phyloP scores from a whole-genome alignment of 2,888 invertebrate species.

The Aethes cnicana region DNA sequence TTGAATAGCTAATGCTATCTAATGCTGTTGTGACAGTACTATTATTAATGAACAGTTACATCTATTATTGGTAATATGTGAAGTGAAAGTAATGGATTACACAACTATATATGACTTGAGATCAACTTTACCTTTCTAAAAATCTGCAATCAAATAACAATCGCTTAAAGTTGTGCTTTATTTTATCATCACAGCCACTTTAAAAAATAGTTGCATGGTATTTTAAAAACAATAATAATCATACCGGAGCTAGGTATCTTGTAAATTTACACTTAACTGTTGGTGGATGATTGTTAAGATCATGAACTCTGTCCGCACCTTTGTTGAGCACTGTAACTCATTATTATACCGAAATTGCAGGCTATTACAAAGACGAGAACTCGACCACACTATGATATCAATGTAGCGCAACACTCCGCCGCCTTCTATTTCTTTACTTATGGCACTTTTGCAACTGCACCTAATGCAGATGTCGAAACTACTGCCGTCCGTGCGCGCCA shows the following conservation, averaged over 20 bases:
- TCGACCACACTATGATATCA: constrained; percentile 43
- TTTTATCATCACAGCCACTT: not conserved
- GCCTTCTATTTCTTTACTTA: constrained; percentile 23
- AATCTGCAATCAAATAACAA: not conserved
- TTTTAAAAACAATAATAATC: not conserved
- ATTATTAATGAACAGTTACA: too few relatives aligned
- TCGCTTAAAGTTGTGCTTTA: not conserved
- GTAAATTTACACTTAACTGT: too few relatives aligned
- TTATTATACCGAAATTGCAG: constrained; percentile 35
- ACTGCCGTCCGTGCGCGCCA: constrained; percentile 58
- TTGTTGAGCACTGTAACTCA: constrained; percentile 26
- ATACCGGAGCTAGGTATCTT: too few relatives aligned
- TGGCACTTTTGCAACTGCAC: constrained; percentile 59
- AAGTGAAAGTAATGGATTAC: constrained; percentile 28
- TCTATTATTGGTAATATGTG: constrained; percentile 15
- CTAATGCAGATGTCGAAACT: constrained; percentile 63
- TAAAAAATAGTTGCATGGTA: not conserved
- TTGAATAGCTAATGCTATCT: not conserved
- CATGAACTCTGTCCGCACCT: constrained; percentile 5
- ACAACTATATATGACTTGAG: constrained; percentile 22
- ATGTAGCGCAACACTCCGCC: constrained; percentile 62
- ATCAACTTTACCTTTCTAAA: constrained; percentile 27
- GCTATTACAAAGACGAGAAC: constrained; percentile 34
- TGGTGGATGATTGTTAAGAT: constrained; percentile 10
- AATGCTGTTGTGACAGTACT: not conserved